Conservation (phyloP, 2,113 vertebrate genomes). For the Planiliza haematocheilus region DNA sequence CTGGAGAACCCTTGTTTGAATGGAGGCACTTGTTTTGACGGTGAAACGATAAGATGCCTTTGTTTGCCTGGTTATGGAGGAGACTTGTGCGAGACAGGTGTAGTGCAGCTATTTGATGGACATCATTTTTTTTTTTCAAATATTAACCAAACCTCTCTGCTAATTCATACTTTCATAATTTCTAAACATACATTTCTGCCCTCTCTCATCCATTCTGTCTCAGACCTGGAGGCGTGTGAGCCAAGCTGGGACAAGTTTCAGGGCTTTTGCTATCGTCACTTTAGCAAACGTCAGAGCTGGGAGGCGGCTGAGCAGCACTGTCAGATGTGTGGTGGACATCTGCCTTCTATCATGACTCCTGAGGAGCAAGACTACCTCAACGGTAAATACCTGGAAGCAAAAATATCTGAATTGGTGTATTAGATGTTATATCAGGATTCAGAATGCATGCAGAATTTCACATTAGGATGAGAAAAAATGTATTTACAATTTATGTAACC, state of each 20-base stretch:
- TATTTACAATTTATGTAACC: no score
- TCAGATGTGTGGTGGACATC: constrained; percentile 86
- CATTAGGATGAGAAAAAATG: not conserved
- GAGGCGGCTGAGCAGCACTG: constrained; percentile 93
- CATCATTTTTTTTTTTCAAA: not conserved
- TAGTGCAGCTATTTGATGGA: constrained; percentile 32
- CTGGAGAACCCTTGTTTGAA: constrained; percentile 90
- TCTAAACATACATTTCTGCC: not conserved
- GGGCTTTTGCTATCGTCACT: constrained; percentile 92
- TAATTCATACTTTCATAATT: not conserved
- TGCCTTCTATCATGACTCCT: constrained; percentile 90
- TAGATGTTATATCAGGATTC: not conserved
- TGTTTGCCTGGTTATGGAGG: constrained; percentile 93
- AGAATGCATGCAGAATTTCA: not conserved
- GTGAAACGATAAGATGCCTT: constrained; percentile 78
- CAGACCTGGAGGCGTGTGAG: constrained; percentile 88
- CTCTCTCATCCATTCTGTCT: not conserved
- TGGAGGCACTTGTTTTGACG: constrained; percentile 92
- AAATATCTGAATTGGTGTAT: not conserved
- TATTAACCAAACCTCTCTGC: rapidly evolving
- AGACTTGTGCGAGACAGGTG: constrained; percentile 89
- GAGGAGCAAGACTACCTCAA: constrained; percentile 94
- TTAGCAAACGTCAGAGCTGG: constrained; percentile 90
- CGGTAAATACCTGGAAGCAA: constrained; percentile 72
- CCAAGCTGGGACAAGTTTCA: constrained; percentile 92